A percentile compares a stretch with the other conserved stretches of the same genome.
These are phyloP conservation scores for Psylliodes chrysocephalus DNA, from an alignment of 2,888 invertebrate species.

Conservation along the genomic window DNA sequence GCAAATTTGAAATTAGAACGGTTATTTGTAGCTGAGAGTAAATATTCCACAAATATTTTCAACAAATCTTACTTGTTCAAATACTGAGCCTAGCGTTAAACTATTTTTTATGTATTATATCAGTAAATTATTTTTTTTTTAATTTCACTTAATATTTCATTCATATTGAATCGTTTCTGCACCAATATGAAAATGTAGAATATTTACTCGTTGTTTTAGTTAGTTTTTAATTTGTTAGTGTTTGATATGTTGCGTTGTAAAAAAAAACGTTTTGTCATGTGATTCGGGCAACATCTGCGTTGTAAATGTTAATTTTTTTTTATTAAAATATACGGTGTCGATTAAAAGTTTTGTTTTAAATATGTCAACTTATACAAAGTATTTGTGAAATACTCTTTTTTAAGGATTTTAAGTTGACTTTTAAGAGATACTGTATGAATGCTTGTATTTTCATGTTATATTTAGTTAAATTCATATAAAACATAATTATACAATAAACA, in stretches of 20 bases:
- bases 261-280: not conserved
- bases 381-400: not conserved
- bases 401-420: not conserved
- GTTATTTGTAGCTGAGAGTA: not conserved
- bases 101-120: too few species aligned
- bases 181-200: not conserved
- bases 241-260: not conserved
- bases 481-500: not conserved
- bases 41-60: not conserved
- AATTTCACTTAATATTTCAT: too few species aligned
- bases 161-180: not conserved
- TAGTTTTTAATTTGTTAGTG: not conserved
- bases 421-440: not conserved
- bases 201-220: not conserved
- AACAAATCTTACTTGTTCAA: too few species aligned
- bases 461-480: not conserved
- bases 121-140: too few species aligned
- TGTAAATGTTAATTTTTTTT: not conserved
- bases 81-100: too few species aligned
- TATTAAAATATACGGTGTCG: not conserved
- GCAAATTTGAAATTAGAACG: too few species aligned
- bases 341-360: not conserved
- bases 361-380: too few species aligned
- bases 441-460: slow-evolving; percentile 1
- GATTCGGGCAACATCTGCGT: not conserved